Conservation (phyloP, 2,113 vertebrate genomes). For the Actinemys pallida region DNA sequence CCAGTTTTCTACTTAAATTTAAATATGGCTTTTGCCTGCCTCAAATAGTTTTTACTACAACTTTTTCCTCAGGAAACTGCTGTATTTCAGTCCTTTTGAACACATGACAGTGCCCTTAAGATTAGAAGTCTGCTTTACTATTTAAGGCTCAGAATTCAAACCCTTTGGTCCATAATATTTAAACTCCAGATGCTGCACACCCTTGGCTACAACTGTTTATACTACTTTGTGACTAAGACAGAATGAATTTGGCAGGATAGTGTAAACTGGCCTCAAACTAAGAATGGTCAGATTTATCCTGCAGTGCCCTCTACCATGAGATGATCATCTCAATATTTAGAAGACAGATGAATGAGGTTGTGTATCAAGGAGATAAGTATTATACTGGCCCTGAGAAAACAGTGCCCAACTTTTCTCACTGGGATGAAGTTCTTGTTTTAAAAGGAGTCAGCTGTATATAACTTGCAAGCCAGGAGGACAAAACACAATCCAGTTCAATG, state of each 20-base stretch:
- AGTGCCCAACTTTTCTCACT: not conserved
- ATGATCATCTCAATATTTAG: not conserved
- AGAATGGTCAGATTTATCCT: not conserved
- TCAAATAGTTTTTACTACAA: slow-evolving; percentile 64
- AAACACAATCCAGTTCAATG: not conserved
- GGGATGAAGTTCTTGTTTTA: not conserved
- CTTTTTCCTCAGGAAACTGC: slow-evolving; percentile 37
- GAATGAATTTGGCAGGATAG: slow-evolving; percentile 32
- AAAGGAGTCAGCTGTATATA: not conserved
- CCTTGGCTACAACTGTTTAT: slow-evolving; percentile 7
- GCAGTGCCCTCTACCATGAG: not conserved
- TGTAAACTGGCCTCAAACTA: not conserved
- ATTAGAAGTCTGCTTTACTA: slow-evolving; percentile 45
- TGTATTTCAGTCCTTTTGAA: slow-evolving; percentile 28
- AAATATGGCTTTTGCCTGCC: slow-evolving; percentile 35
- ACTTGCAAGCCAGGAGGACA: not conserved
- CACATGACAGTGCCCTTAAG: not conserved
- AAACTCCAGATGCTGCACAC: slow-evolving; percentile 8
- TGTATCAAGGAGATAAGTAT: not conserved
- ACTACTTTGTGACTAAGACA: slow-evolving; percentile 24
- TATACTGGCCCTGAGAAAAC: not conserved
- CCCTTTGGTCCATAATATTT: not conserved
- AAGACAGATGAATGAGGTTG: not conserved
- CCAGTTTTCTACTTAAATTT: slow-evolving; percentile 44
- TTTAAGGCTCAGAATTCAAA: slow-evolving; percentile 46